Evolutionary conservation across 2,888 invertebrate species (phyloP).

Genomic region (Noctua janthina): DNA sequence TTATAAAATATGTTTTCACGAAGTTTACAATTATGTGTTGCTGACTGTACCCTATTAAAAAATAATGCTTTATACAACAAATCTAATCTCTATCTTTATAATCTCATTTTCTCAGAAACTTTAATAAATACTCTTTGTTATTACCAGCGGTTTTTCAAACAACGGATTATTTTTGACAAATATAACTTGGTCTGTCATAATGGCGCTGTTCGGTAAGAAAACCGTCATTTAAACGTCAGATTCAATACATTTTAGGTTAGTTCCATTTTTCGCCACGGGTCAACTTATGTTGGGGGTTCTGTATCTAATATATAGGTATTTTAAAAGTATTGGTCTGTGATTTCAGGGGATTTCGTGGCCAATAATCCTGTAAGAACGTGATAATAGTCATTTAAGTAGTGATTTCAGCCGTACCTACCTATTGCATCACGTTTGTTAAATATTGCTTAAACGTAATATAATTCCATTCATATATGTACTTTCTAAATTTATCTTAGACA

Average conservation of each 20-base stretch:
- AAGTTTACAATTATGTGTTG: not conserved
- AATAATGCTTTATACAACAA: slow-evolving; percentile 28
- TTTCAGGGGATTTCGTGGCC: slow-evolving; percentile 24
- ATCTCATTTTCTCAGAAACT: slow-evolving; percentile 62
- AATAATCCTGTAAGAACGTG: slow-evolving; percentile 32
- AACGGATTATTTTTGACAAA: slow-evolving; percentile 27
- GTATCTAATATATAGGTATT: slow-evolving; percentile 32
- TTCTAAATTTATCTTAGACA: too few species aligned
- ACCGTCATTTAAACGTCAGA: slow-evolving; percentile 8
- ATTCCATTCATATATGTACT: too few species aligned
- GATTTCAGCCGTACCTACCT: slow-evolving; percentile 2
- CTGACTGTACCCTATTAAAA: slow-evolving; percentile 34
- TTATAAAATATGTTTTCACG: not conserved
- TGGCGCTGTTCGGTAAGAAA: slow-evolving; percentile 4
- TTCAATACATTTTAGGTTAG: slow-evolving; percentile 16
- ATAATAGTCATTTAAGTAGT: slow-evolving; percentile 8
- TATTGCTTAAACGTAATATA: not conserved
- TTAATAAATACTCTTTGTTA: slow-evolving; percentile 15
- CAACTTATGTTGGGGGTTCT: not conserved
- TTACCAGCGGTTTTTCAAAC: slow-evolving; percentile 23
- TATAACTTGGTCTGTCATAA: not conserved
- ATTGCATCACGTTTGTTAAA: not conserved
- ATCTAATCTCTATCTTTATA: slow-evolving; percentile 60
- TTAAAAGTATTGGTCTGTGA: slow-evolving; percentile 40
- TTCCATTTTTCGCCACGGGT: slow-evolving; percentile 16